Conservation (phyloP, 2,797 vertebrate genomes). For the Premnoplex brunnescens region DNA sequence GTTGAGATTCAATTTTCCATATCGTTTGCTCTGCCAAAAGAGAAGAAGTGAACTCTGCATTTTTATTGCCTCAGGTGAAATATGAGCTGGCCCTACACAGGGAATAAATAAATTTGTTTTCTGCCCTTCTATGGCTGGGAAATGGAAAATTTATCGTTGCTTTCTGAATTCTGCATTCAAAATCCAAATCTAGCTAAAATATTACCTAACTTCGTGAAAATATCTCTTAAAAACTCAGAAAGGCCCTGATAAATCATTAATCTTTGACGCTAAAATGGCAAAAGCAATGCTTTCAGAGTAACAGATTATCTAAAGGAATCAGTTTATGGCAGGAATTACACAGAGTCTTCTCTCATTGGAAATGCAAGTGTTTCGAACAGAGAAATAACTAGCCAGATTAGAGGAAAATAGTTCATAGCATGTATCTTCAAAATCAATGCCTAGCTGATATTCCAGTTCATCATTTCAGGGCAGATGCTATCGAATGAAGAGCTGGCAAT, state of each 20-base stretch:
- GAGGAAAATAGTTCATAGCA: background rate
- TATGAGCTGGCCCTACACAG: background rate
- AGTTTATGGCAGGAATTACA: background rate
- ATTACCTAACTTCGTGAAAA: background rate
- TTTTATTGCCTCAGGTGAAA: slow-evolving; percentile 34
- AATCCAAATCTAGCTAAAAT: slow-evolving; percentile 33
- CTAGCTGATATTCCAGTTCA: background rate
- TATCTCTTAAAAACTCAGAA: background rate
- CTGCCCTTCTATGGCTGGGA: background rate
- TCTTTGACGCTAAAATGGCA: background rate
- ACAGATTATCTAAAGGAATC: background rate
- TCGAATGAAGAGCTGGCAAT: background rate
- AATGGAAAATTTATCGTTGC: slow-evolving; percentile 24
- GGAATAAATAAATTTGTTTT: slow-evolving; percentile 41
- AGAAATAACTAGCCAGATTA: background rate
- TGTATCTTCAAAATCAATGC: background rate
- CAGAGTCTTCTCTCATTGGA: background rate
- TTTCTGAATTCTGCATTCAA: slow-evolving; percentile 4
- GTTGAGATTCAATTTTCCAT: slow-evolving; percentile 32
- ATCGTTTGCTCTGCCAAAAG: slow-evolving; percentile 12
- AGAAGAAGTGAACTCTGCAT: slow-evolving; percentile 3
- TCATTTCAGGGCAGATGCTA: background rate
- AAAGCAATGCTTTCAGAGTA: slow-evolving; percentile 3
- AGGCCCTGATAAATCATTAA: background rate
- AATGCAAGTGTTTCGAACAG: background rate